These are phyloP conservation scores for Loripinus fragilis DNA, from an alignment of 2,888 invertebrate species.

Conservation along the genomic window DNA sequence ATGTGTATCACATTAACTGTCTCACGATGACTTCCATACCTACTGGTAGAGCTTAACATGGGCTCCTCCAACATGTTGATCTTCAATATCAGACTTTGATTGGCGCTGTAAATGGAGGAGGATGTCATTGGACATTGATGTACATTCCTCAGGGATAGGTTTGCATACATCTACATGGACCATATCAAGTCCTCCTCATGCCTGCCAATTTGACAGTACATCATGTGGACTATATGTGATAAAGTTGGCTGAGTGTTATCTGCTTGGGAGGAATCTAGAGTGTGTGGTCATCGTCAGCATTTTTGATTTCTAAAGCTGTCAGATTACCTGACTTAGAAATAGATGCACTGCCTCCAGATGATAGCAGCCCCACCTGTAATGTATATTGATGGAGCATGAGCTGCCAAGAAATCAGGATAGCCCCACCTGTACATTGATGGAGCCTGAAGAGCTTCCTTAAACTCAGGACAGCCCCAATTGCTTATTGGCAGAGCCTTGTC, in stretches of 20 bases:
- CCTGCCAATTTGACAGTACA: constrained; percentile 1
- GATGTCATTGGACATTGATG: constrained; percentile 2
- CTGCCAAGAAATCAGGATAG: too few species aligned
- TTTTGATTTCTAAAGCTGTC: constrained; percentile 3
- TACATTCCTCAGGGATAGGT: not conserved
- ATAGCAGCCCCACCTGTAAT: too few species aligned
- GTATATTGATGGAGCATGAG: too few species aligned
- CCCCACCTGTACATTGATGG: too few species aligned
- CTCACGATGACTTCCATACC: not conserved
- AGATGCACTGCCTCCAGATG: too few species aligned
- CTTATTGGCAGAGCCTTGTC: too few species aligned
- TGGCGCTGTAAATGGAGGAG: constrained; percentile 1
- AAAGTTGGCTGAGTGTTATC: not conserved
- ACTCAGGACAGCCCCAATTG: too few species aligned
- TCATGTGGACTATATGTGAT: constrained; percentile 1
- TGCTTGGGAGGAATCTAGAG: not conserved
- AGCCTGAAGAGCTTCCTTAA: too few species aligned
- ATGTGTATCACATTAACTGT: not conserved
- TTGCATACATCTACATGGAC: not conserved
- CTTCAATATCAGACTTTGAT: constrained; percentile 5
- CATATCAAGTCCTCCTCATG: constrained; percentile 2
- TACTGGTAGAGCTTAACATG: not conserved
- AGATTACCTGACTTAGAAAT: too few species aligned
- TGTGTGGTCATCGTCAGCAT: not conserved
- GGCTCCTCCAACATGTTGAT: not conserved